Evolutionary conservation across 2,888 invertebrate species (phyloP), one percentile per base, ranked within the genome.

Genomic region (Alloplasta piceator): DNA sequence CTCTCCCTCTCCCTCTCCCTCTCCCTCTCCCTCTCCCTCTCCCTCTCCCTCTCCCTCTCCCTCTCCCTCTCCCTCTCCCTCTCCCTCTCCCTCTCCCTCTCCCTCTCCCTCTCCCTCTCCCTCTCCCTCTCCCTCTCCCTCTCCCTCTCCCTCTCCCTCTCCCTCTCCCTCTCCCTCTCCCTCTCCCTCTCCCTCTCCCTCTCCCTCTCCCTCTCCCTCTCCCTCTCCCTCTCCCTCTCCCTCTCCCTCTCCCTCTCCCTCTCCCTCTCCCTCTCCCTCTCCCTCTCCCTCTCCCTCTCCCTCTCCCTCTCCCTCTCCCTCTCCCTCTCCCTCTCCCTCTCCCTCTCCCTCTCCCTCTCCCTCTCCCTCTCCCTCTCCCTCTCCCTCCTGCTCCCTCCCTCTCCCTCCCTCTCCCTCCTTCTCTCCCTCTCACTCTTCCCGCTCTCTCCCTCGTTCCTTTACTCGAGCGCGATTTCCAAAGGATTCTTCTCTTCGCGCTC

Each of bases 391-490:
- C n/a, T n/a, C n/a, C n/a, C n/a, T 14, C 38, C 9, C 43, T 63
- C 16, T 39, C 38, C 39, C 6, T 4, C 6, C 41, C 12, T 7
- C 60, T 46, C 36, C 10, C 46, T 48, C 43, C 9, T 43, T 41
- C 16, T 5, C 43, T 10, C 9, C 14, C 7, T 43, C n/a, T 5
- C 0, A 14, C 9, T 14, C 4, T 3, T 4, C 46, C 10, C n/a
- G n/a, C 46, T n/a, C 46, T 46, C 46, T 48, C 5, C 5, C 12
- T 10, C 12, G 48, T 48, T 10, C 48, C 48, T 10, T 12, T 41
- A 14, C 12, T 63, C 46, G 52, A 39, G 85, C 84, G 79, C 86
- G 87, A 88, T 89, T 88, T 85, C 86, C 82, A 87, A 87, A 86
- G 86, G 85, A 87, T 87, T 86, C 83, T 85, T 73, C 26, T 26